phyloP scores from a whole-genome alignment of 1,140 invertebrate genomes.

The Cyclina sinensis region DNA sequence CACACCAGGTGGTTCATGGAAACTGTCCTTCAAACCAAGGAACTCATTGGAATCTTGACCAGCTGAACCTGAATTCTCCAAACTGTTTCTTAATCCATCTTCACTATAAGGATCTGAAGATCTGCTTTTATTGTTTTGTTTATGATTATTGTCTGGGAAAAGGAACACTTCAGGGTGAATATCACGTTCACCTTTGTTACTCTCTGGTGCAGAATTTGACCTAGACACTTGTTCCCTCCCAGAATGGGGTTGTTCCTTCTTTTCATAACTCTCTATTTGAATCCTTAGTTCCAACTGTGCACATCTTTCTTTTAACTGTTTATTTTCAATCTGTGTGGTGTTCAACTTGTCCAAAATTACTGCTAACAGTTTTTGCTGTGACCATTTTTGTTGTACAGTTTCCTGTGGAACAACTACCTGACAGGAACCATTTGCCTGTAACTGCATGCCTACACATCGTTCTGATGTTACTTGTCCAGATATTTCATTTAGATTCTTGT shows the following conservation, averaged over 20 bases:
- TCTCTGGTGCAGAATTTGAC: slow-evolving; percentile 18
- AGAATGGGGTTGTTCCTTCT: background rate
- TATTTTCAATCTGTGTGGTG: background rate
- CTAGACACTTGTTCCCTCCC: background rate
- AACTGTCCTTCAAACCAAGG: background rate
- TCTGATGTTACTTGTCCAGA: background rate
- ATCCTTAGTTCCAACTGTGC: background rate
- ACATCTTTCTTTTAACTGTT: background rate
- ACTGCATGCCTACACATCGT: background rate
- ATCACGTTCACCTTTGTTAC: background rate
- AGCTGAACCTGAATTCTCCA: background rate
- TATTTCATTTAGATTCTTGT: no score
- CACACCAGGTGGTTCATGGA: slow-evolving; percentile 22
- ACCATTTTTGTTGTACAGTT: background rate
- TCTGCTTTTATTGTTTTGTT: background rate
- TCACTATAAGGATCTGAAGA: background rate
- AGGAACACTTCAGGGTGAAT: slow-evolving; percentile 87
- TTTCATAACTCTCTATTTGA: background rate
- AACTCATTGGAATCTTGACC: background rate
- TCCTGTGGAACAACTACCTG: background rate
- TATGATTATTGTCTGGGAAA: slow-evolving; percentile 23
- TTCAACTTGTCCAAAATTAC: background rate
- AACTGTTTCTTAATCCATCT: background rate
- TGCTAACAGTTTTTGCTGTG: background rate
- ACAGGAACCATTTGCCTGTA: background rate